Percentiles rank a stretch among this genome's conserved stretches.
These are phyloP conservation scores for Drosophila littoralis DNA, from an alignment of 1,140 invertebrate genomes.

Conservation along the genomic window DNA sequence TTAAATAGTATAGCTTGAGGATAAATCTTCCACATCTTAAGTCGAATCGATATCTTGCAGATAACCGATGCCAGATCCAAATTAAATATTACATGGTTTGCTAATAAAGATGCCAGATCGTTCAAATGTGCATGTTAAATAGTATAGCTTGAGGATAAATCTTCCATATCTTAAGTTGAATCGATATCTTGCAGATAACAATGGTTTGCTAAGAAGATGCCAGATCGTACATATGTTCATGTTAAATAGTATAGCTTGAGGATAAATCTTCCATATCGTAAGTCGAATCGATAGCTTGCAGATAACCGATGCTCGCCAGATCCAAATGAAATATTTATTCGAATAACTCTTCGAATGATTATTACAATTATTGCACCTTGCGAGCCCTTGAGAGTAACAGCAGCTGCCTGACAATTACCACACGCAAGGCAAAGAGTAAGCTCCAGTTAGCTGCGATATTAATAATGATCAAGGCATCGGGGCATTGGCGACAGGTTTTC, in stretches of 20 bases:
- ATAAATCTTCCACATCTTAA: background rate
- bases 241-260: too few species aligned
- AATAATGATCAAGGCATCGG: conserved; percentile 47
- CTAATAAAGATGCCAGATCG: background rate
- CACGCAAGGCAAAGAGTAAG: conserved; percentile 18
- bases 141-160: background rate
- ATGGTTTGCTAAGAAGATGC: background rate
- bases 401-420: conserved; percentile 39
- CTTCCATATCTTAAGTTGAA: background rate
- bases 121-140: too few species aligned
- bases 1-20: too few species aligned
- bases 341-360: conserved; percentile 28
- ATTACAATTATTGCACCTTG: conserved; percentile 65
- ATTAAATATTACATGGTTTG: conserved; percentile 3
- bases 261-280: background rate
- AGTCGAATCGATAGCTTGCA: background rate
- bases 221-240: background rate
- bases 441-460: conserved; percentile 55
- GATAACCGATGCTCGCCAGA: background rate
- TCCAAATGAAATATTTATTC: conserved; percentile 8
- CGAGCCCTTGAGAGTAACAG: conserved; percentile 3
- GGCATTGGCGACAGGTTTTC: conserved; percentile 60
- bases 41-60: background rate
- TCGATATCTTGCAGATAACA: background rate
- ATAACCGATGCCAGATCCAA: background rate